A percentile compares a stretch with the other conserved stretches of the same genome.
Conservation (phyloP, 2,113 vertebrate genomes). For the Silurus meridionalis region DNA sequence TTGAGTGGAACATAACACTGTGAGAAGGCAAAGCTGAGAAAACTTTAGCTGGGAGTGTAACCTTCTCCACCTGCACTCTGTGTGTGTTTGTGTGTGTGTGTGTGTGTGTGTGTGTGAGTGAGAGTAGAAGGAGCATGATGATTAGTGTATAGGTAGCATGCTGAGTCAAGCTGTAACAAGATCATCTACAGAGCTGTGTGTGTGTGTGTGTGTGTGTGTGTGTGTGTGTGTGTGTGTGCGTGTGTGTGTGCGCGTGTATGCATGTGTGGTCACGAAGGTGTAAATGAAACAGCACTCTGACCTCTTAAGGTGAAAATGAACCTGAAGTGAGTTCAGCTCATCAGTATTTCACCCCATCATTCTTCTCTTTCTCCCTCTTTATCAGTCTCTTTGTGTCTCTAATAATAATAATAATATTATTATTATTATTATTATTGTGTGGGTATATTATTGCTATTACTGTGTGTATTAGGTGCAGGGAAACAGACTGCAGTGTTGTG, state of each 20-base stretch:
- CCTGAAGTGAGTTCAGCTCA: constrained; percentile 20
- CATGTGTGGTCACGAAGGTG: constrained; percentile 43
- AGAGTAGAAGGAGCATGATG: neutral
- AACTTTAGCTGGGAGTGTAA: constrained; percentile 17
- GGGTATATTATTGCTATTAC: too few species aligned
- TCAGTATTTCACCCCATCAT: neutral
- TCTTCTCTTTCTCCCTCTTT: neutral
- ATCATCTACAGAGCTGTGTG: neutral
- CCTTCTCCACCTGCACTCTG: neutral
- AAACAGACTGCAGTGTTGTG: too few species aligned
- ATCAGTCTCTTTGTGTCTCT: neutral
- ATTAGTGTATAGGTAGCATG: constrained; percentile 14
- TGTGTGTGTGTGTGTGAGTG: constrained; percentile 20
- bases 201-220: constrained; percentile 28
- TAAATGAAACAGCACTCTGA: constrained; percentile 56
- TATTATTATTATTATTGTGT: too few species aligned
- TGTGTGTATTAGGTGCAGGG: too few species aligned
- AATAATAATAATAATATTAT: neutral
- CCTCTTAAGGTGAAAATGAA: constrained; percentile 54
- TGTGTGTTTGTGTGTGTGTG: constrained; percentile 3
- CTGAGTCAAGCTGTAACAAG: constrained; percentile 25
- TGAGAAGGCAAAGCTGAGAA: constrained; percentile 17
- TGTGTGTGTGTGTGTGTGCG: constrained; percentile 27
- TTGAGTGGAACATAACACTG: neutral
- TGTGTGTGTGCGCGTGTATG: constrained; percentile 21